Base-by-base conservation (phyloP, 2,113 vertebrate species). In the Ursus arctos region DNA sequence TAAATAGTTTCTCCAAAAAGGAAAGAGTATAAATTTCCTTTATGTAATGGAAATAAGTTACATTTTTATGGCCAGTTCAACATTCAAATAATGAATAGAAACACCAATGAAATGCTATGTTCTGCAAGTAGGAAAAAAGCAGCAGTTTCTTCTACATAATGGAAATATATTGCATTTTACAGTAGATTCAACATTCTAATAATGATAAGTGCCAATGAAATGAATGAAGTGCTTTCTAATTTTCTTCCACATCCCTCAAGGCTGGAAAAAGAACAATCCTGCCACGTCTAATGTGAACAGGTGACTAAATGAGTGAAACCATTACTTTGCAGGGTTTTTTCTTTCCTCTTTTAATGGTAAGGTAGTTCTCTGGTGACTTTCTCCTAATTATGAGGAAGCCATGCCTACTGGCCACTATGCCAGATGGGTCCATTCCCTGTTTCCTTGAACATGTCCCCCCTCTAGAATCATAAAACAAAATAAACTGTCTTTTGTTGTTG, bases 31-130 rank as follows among this genome's bases (percentile, higher is more conserved):
- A 88, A 83, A 36, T 88, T 94, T 92, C 53, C 47, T 94, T 94
- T 96, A 72, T 65, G 71, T 91, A 92, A 97, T 97, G 69, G 94
- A 95, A 97, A 97, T 92, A 92, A 71, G 63, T 59, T 96, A 36
- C 19, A 81, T 95, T 91, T 96, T 94, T 96, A 95, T 28, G 84
- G 47, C n/a, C 94, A 97, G 65, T 65, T 96, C 83, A 92, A 94
- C 76, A 86, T 61, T 97, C 43, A 83, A 97, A 95, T 83, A 97
- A 97, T 77, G 94, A 90, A 82, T 33, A 88, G 49, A 97, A 95
- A 61, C n/a, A 88, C 24, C 43, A 59, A 11, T 74, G 76, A 91
- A 97, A 95, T 40, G 14, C 28, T 88, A n/a, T 53, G 69, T 43
- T 97, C 36, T 63, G 13, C 43, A 97, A 33, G 80, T 43, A 97